Evolutionary conservation across 1,140 invertebrate species (phyloP), one percentile per base, ranked within the genome.

Genomic region (Rhyzopertha dominica): DNA sequence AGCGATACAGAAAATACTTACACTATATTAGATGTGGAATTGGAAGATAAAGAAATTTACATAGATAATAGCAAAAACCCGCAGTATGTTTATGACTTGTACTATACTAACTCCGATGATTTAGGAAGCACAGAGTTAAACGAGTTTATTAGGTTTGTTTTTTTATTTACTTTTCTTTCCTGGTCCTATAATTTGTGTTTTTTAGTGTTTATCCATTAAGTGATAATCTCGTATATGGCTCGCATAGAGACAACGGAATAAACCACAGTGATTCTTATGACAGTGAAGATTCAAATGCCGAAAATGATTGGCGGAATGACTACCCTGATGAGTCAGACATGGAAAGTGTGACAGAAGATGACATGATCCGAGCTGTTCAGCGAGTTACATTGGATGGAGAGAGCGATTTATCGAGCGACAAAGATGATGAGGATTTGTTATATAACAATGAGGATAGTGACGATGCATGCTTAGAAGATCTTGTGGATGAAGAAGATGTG

Each of bases 251-350:
- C 31, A 65, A 69, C 56, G 64, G 63, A 8, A 30, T 49, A 23
- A 44, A 53, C 28, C 36, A 39, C 2, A 55, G 63, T 40, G 68
- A 57, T 13, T 52, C 70, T 49, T 58, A 62, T 35, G 45, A 54
- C 24, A 73, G 73, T 62, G 75, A 65, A 32, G 64, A 78, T 62
- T 76, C 74, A 0, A 78, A 78, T 67, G 72, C 72, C 49, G 75
- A 78, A 61, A 74, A 72, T 54, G 69, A 76, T 54, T 75, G 70
- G 68, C 63, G 70, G 18, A 78, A 78, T 65, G 74, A 77, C 22
- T 78, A 78, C 51, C 75, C 75, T 13, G 74, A 77, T 51, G 73
- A 74, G 47, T 67, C 67, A 1, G 74, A 76, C 30, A 53, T 66
- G 9, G 72, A 73, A 44, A 74, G 71, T 49, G 67, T 75, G 18